Evolutionary conservation across 2,797 vertebrate genomes (phyloP), one percentile per base, ranked within the genome.

Genomic region (Phrynocephalus vlangalii): DNA sequence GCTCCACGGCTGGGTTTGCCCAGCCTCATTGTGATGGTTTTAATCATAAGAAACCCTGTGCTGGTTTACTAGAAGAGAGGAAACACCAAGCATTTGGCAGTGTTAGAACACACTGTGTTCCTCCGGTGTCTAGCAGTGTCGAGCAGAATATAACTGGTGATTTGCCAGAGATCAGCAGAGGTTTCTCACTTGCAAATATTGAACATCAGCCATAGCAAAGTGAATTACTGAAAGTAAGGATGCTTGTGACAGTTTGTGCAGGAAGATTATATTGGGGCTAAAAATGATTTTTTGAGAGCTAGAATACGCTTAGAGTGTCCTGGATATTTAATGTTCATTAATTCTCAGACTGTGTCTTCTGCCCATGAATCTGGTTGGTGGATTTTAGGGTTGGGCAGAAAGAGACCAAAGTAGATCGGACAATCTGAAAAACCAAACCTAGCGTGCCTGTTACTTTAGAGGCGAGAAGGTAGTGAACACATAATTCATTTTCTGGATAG

Each of bases 201-300:
- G 38, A 60, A 66, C 60, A 66, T 7, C 28, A 67, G 22, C 26
- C 67, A 24, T 16, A 77, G 3, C 9, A 66, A 85, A 66, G 28
- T 48, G 66, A 50, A 67, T 85, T 75, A 13, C 8, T 76, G 83
- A 56, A 83, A 83, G 38, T 11, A 77, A 77, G 72, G 48, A 66
- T 66, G 28, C 38, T 76, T 77, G 44, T 9, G 16, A 24, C 63
- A n/a, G 66, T 85, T 67, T 63, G 18, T 60, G 56, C 30, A 30
- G 20, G 30, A 79, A 8, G 8, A 79, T 56, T 33, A 56, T 67
- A 76, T 38, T 48, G 6, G 2, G 18, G 60, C 6, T 33, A 13
- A 44, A 77, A 85, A 63, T 13, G 24, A 24, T n/a, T 85, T 30
- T 8, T 2, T 67, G 38, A 75, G 11, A 16, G 18, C n/a, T 16